Evolutionary conservation across 30 jellyfish, hydroid and myxozoan genomes (phyloP).

Genomic region (Catostylus mosaicus): DNA sequence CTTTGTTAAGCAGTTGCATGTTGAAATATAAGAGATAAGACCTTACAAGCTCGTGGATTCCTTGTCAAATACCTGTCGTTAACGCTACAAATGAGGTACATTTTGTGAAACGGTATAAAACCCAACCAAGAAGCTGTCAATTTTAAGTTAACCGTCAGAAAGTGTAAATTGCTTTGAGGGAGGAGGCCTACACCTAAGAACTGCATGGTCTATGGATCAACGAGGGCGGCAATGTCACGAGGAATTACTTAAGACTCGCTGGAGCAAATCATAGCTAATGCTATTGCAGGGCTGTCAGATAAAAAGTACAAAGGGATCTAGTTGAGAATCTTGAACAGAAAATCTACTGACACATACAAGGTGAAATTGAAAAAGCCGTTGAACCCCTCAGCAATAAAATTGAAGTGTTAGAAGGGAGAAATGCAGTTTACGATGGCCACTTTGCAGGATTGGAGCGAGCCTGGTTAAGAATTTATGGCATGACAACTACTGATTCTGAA

Average conservation of each 20-base stretch:
- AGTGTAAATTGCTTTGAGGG: conserved; percentile 18
- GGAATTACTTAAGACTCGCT: conserved; percentile 33
- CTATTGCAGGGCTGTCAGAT: conserved; percentile 44
- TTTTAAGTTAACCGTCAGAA: conserved; percentile 1
- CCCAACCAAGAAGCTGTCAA: conserved; percentile 4
- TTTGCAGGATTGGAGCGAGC: conserved; percentile 33
- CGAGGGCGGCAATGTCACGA: conserved; percentile 27
- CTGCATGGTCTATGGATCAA: conserved; percentile 21
- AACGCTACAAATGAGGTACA: conserved; percentile 14
- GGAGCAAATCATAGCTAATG: conserved; percentile 39
- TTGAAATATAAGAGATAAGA: too few species aligned
- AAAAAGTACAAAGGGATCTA: conserved; percentile 18
- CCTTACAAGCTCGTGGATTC: too few species aligned
- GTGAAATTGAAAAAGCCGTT: conserved; percentile 29
- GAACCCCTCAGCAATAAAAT: conserved; percentile 44
- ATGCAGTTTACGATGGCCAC: conserved; percentile 42
- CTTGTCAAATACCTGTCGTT: too few species aligned
- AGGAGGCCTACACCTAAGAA: conserved; percentile 23
- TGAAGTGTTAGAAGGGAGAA: conserved; percentile 33
- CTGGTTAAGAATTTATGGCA: conserved; percentile 16
- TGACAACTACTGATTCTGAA: conserved; percentile 14
- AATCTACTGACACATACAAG: conserved; percentile 27
- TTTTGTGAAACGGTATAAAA: conserved; percentile 2
- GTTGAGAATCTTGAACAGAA: conserved; percentile 49
- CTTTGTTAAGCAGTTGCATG: too few species aligned